These are phyloP conservation scores for Melanaphis sacchari DNA, from an alignment of 1,140 invertebrate genomes.

Conservation along the genomic window DNA sequence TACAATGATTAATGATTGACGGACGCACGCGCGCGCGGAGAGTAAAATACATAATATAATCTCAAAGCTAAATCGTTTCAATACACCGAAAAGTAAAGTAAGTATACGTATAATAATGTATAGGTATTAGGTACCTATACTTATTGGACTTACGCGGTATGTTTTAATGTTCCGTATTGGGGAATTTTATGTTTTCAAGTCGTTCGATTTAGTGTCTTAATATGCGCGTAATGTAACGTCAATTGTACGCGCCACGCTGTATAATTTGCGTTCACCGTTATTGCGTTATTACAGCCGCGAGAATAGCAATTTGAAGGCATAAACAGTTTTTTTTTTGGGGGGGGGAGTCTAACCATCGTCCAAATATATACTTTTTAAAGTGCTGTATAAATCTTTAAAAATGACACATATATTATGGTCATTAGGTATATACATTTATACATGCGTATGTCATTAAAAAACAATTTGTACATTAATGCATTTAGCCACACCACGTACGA, in stretches of 20 bases:
- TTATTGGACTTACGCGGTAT: background rate
- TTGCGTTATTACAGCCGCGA: background rate
- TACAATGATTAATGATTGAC: no score
- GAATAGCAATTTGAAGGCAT: background rate
- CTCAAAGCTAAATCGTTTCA: no score
- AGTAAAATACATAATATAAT: no score
- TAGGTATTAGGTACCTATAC: no score
- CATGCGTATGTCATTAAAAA: constrained; percentile 32
- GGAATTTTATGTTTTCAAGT: background rate
- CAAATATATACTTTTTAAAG: constrained; percentile 16
- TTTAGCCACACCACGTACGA: background rate
- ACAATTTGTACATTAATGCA: constrained; percentile 42
- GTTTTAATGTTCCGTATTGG: background rate
- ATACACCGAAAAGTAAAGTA: no score
- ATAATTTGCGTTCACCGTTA: background rate
- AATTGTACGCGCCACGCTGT: background rate
- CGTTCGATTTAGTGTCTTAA: background rate
- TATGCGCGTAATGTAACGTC: background rate
- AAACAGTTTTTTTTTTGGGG: background rate
- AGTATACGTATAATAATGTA: no score
- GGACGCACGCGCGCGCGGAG: no score
- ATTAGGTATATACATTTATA: constrained; percentile 11
- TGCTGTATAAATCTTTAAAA: constrained; percentile 31
- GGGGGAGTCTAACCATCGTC: background rate
- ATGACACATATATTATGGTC: constrained; percentile 4